Base-by-base conservation (phyloP, 2,113 vertebrate species). In the Lipophrys pholis region DNA sequence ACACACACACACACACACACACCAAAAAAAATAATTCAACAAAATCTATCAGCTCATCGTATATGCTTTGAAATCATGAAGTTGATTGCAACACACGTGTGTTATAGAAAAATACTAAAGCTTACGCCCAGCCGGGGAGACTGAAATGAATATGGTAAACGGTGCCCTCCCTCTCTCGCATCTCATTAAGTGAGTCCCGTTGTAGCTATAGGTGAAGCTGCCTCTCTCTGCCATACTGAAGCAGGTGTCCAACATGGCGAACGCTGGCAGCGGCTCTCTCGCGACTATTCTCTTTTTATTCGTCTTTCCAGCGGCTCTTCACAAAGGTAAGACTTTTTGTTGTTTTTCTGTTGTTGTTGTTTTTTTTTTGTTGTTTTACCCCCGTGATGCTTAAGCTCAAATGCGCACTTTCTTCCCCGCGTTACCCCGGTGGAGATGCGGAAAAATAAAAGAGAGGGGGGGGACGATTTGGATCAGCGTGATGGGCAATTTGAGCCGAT, bases 211-310 rank as follows among this genome's bases (percentile, higher is more conserved):
- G 92, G 93, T 94, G 93, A 93, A 93, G 93, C 89, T 78, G 85
- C 80, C 72, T 87, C 87, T 72, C 87, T 76, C 93, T 89, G 92
- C 92, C 95, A 96, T 95, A 95, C 93, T 93, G 92, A 94, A 95
- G 95, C 96, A 97, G 96, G 96, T 97, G 96, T 96, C 95, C 95
- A 95, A 95, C 95, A 97, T 97, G 96, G 96, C 95, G 94, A 94
- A 93, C 94, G 81, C 92, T 91, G 83, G 91, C 90, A 85, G 86
- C 93, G 87, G 93, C 90, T 93, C 93, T 95, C 93, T 94, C 87
- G 91, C 93, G 90, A 92, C 91, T 87, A 91, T 93, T 85, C 93
- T 93, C 91, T 90, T 94, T 84, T 93, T 95, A 87, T 91, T 94
- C 73, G 68, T 94, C 82, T 85, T 95, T 76, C 90, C 91, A 51